These are phyloP conservation scores for Lapara coniferarum DNA, from an alignment of 2,888 invertebrate genomes.

Conservation along the genomic window DNA sequence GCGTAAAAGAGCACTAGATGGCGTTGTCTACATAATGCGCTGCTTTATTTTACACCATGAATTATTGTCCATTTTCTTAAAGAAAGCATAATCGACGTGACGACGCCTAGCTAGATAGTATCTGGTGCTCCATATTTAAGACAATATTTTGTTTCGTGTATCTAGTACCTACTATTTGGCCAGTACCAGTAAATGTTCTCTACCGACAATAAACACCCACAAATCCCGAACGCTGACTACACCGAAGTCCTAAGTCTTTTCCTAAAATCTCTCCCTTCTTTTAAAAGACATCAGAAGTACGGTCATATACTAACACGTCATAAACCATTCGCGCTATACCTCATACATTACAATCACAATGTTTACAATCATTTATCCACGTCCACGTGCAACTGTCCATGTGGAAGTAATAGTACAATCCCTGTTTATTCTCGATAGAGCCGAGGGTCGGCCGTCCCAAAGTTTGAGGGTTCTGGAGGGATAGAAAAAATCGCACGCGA, in stretches of 20 bases:
- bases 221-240: no score
- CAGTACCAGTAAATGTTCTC: no score
- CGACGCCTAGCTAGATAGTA: no score
- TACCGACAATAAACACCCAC: no score
- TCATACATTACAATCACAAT: constrained; percentile 23
- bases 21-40: background rate
- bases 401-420: constrained; percentile 60
- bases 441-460: constrained; percentile 49
- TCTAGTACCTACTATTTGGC: no score
- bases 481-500: constrained; percentile 66
- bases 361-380: constrained; percentile 24
- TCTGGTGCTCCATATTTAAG: no score
- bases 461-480: constrained; percentile 43
- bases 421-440: constrained; percentile 63
- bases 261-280: no score
- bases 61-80: background rate
- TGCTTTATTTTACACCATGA: background rate
- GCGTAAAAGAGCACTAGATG: background rate
- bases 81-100: no score
- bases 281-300: no score
- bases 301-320: background rate
- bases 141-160: no score
- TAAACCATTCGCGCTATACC: background rate
- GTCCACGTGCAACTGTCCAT: constrained; percentile 48
- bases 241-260: no score